phyloP scores from a whole-genome alignment of 2,797 vertebrate species.

The Clarias fuscus region DNA sequence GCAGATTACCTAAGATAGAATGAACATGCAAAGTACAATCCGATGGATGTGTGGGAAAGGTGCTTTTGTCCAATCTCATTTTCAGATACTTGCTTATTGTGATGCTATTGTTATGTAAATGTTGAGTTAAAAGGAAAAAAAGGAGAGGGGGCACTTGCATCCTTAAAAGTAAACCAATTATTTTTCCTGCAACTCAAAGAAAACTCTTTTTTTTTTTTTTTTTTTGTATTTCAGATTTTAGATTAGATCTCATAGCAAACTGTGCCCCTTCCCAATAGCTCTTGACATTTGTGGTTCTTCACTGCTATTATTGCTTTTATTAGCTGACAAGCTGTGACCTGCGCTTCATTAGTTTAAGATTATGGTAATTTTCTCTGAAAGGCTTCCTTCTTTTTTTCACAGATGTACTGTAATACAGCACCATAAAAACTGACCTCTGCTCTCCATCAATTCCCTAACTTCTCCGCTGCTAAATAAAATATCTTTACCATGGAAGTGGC shows the following conservation, averaged over 20 bases:
- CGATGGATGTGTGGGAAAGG: conserved; percentile 43
- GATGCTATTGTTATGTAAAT: conserved; percentile 55
- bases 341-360: conserved; percentile 43
- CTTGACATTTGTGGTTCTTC: conserved; percentile 42
- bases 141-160: not conserved
- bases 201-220: conserved; percentile 29
- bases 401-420: conserved; percentile 42
- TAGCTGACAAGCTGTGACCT: conserved; percentile 47
- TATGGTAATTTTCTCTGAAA: conserved; percentile 44
- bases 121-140: conserved; percentile 24
- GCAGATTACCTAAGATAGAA: conserved; percentile 49
- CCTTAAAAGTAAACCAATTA: conserved; percentile 52
- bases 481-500: conserved; percentile 37
- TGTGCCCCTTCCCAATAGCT: conserved; percentile 20
- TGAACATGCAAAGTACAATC: conserved; percentile 49
- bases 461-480: conserved; percentile 43
- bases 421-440: conserved; percentile 42
- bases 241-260: conserved; percentile 30
- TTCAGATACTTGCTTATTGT: conserved; percentile 58
- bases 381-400: conserved; percentile 33
- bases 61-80: conserved; percentile 70
- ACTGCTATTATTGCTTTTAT: conserved; percentile 50
- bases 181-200: conserved; percentile 32
- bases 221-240: conserved; percentile 39
- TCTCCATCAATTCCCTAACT: conserved; percentile 46